Evolutionary conservation across 2,113 vertebrate species (phyloP), one percentile per base, ranked within the genome.

Genomic region (Nanorana parkeri): DNA sequence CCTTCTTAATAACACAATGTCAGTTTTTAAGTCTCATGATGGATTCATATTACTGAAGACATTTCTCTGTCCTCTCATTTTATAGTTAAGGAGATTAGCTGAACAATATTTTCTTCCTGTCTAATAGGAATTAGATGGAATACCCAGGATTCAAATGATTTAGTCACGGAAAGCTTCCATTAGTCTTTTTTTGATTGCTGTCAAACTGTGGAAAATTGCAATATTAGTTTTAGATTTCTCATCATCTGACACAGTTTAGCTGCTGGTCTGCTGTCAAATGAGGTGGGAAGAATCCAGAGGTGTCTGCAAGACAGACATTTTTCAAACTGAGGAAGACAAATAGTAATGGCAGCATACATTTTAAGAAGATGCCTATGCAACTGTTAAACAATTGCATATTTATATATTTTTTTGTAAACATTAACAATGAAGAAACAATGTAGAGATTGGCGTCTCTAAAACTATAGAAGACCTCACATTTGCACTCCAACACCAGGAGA

Each of bases 211-310:
- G 80, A 76, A 81, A 83, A 83, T 83, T 76, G 64, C 58, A 68
- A 83, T 75, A 83, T 83, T 83, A 83, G 80, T 60, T 67, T 80
- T 83, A 67, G 58, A 68, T 76, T 83, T 68, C 72, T 83, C 71
- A 82, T 82, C 80, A 82, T 74, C 41, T 47, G 52, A 63, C 52
- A 68, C 76, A 75, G 26, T 83, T 68, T 29, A 83, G 64, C 64
- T 66, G 60, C 80, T 19, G 61, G 69, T 66, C 47, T 68, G 29
- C 21, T 83, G 72, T 83, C 80, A 83, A 83, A 83, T 83, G 52
- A 75, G 72, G 52, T 83, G 72, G 71, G 71, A 76, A 68, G 29
- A 54, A 83, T 68, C 71, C 21, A 17, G 63, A 68, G 36, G 28
- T 83, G 71, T 83, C 80, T 24, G 64, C 17, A 41, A 74, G 64